Conservation (phyloP, 2,888 invertebrate species). For the Leptodirus hochenwartii region DNA sequence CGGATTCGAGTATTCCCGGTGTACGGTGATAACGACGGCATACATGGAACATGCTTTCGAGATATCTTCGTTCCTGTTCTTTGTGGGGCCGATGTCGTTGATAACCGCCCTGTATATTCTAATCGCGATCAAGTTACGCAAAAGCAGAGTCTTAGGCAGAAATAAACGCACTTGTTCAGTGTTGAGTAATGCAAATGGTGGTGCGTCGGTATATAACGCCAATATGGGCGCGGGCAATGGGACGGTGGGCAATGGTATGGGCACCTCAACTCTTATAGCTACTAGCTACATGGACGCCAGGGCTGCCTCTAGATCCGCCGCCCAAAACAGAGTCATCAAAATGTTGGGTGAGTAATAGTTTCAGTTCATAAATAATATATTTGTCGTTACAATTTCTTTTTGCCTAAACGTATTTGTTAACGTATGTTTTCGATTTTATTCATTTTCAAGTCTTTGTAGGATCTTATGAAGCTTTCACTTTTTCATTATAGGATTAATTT, state of each 20-base stretch:
- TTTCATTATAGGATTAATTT: too few relatives aligned
- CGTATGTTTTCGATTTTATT: too few relatives aligned
- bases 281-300: conserved; percentile 10
- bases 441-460: too few relatives aligned
- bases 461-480: too few relatives aligned
- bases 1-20: conserved; percentile 20
- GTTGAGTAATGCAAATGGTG: conserved; percentile 9
- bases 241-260: conserved; percentile 2
- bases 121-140: conserved; percentile 52
- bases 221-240: too few relatives aligned
- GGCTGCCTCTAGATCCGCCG: conserved; percentile 17
- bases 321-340: conserved; percentile 45
- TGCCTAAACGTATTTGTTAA: too few relatives aligned
- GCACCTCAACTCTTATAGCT: conserved; percentile 7
- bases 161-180: conserved; percentile 9
- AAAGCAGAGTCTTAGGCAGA: conserved; percentile 33
- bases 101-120: conserved; percentile 67
- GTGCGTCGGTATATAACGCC: neutral
- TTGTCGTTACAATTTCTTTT: too few relatives aligned
- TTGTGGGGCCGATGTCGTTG: conserved; percentile 72
- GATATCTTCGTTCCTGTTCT: conserved; percentile 66
- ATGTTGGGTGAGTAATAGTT: conserved; percentile 73
- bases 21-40: conserved; percentile 32
- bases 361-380: too few relatives aligned
- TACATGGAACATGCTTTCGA: conserved; percentile 54